phyloP scores from a whole-genome alignment of 2,113 vertebrate species.

The Carassius carassius region DNA sequence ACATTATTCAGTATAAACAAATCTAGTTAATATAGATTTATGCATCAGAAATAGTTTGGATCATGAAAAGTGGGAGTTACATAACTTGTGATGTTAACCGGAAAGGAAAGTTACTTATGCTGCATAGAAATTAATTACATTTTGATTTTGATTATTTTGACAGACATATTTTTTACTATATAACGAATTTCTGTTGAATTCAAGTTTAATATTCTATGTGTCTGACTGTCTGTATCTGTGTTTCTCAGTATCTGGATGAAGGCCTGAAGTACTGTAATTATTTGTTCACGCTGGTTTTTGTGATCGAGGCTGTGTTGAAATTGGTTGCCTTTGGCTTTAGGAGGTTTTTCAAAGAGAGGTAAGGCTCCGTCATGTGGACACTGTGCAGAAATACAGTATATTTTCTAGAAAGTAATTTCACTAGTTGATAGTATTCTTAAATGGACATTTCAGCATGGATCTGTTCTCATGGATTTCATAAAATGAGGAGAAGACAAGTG shows the following conservation, averaged over 20 bases:
- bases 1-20: not conserved
- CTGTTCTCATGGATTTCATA: not conserved
- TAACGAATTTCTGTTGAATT: not conserved
- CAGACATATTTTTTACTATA: not conserved
- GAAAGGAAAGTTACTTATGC: not conserved
- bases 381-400: not conserved
- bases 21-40: not conserved
- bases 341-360: slow-evolving; percentile 91
- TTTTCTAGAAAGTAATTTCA: not conserved
- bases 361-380: slow-evolving; percentile 27
- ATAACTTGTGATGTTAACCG: not conserved
- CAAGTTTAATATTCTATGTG: not conserved
- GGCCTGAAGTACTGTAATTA: slow-evolving; percentile 90
- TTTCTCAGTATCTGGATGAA: slow-evolving; percentile 75
- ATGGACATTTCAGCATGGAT: not conserved
- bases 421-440: not conserved
- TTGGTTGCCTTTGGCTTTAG: slow-evolving; percentile 85
- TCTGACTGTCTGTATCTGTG: not conserved
- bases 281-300: slow-evolving; percentile 84
- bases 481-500: not conserved
- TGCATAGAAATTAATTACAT: not conserved
- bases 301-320: slow-evolving; percentile 81
- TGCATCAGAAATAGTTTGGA: not conserved
- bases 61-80: not conserved
- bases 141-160: not conserved